These are phyloP conservation scores for Drosophila mimica DNA, from an alignment of 2,888 invertebrate genomes.

Conservation along the genomic window DNA sequence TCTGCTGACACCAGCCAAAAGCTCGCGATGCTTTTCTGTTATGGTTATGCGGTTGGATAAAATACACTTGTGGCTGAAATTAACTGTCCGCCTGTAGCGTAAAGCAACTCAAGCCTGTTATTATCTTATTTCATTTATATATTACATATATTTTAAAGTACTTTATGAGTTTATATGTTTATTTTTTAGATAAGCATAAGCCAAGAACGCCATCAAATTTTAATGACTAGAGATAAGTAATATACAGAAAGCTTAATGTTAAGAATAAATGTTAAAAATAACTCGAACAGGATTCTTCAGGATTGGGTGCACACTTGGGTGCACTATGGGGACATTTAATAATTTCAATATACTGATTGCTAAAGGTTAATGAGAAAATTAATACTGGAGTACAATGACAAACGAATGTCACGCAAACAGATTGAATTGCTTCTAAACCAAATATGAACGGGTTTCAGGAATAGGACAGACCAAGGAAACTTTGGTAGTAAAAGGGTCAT, in stretches of 20 bases:
- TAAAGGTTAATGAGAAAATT: no score
- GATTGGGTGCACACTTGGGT: no score
- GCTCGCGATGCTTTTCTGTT: background rate
- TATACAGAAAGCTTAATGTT: background rate
- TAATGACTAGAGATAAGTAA: background rate
- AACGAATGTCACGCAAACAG: no score
- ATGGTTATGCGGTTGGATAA: background rate
- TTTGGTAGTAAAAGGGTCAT: background rate
- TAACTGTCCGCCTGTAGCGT: background rate
- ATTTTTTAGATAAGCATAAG: background rate
- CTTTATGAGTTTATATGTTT: background rate
- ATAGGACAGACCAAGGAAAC: background rate
- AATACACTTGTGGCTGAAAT: background rate
- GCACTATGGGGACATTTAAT: no score
- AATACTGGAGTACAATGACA: no score
- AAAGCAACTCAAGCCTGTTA: background rate
- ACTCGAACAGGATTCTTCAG: no score
- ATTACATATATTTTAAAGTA: background rate
- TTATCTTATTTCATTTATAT: background rate
- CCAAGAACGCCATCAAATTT: accelerated
- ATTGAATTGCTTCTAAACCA: background rate
- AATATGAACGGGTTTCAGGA: background rate
- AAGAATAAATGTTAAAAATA: background rate
- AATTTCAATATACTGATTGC: no score
- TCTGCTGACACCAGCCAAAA: background rate